Percentiles rank a stretch among this genome's conserved stretches.
Conservation (phyloP, 2,888 invertebrate species). For the Philereme vetulata region DNA sequence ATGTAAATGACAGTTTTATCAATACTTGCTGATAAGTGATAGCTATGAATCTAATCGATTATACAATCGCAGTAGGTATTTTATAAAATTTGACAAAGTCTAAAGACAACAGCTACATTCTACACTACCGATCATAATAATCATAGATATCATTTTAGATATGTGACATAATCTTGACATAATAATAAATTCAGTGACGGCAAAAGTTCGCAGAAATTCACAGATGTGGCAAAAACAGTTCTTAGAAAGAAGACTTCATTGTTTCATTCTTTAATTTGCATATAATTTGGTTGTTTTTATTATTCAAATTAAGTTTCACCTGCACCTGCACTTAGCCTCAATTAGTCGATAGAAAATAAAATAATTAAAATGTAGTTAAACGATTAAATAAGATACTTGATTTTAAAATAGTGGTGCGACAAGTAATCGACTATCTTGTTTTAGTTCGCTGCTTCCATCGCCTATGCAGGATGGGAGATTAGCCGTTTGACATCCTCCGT, state of each 20-base stretch:
- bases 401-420: not conserved
- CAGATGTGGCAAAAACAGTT: not conserved
- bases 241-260: not conserved
- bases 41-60: no score
- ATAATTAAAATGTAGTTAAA: not conserved
- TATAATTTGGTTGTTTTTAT: not conserved
- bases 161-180: no score
- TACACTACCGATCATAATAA: no score
- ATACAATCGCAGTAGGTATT: no score
- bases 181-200: no score
- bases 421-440: conserved; percentile 38
- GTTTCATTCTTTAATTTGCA: not conserved
- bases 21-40: no score
- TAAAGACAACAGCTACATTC: no score
- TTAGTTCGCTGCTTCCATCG: conserved; percentile 71
- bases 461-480: conserved; percentile 65
- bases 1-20: no score
- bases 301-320: not conserved
- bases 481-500: conserved; percentile 61
- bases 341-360: not conserved
- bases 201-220: no score
- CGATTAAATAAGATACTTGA: not conserved
- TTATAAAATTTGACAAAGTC: no score
- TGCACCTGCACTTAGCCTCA: not conserved
- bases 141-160: no score